A percentile compares a stretch with the other conserved stretches of the same genome.
These are phyloP conservation scores for Trichoplusia ni DNA, from an alignment of 1,140 invertebrate genomes.

Conservation along the genomic window DNA sequence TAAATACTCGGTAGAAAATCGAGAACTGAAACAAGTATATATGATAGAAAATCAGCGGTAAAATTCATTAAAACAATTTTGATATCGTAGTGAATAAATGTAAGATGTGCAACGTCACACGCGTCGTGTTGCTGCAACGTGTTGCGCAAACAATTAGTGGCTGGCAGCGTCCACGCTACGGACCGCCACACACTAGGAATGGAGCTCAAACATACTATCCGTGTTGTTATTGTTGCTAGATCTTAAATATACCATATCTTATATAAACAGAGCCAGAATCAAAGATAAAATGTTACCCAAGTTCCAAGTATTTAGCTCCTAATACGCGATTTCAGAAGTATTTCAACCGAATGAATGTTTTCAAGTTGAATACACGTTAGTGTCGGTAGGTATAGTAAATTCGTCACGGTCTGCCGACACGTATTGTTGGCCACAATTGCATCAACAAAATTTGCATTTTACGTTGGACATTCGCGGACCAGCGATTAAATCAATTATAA, in stretches of 20 bases:
- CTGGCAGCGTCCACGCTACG: constrained; percentile 54
- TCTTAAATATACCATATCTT: too few species aligned
- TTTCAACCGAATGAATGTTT: constrained; percentile 62
- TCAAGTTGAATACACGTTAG: constrained; percentile 44
- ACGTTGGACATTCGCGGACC: constrained; percentile 56
- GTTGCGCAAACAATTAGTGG: constrained; percentile 73
- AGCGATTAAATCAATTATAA: constrained; percentile 65
- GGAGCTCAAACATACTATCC: constrained; percentile 49
- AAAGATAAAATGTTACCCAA: constrained; percentile 13
- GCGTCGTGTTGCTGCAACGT: constrained; percentile 54
- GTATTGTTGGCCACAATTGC: constrained; percentile 66
- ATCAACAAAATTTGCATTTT: constrained; percentile 71
- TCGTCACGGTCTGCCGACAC: constrained; percentile 61
- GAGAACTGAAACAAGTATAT: too few species aligned
- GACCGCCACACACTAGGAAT: constrained; percentile 65
- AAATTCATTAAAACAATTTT: too few species aligned
- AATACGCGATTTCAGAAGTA: constrained; percentile 13
- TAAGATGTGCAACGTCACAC: too few species aligned
- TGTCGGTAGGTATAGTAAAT: constrained; percentile 45
- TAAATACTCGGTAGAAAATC: too few species aligned
- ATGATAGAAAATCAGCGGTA: not conserved
- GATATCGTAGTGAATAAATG: too few species aligned
- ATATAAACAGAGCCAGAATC: too few species aligned
- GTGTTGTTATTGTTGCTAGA: constrained; percentile 24
- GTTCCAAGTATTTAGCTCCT: not conserved